Evolutionary conservation across 2,113 vertebrate genomes (phyloP), one percentile per base, ranked within the genome.

Genomic region (Butorides virescens): DNA sequence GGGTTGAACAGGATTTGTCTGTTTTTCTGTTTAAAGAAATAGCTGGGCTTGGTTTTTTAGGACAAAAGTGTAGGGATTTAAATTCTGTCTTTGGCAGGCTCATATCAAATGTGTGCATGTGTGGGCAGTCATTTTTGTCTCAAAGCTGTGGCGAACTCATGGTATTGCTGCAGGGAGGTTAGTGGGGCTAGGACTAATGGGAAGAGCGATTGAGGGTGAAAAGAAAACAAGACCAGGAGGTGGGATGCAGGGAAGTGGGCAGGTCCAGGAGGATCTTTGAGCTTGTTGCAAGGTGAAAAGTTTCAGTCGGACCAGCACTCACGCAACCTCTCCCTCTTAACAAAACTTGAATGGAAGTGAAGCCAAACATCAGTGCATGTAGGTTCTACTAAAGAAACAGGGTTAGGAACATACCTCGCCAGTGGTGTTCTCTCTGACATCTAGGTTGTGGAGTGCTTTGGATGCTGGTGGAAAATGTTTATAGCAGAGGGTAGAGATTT

Each of bases 321-420:
- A 0, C 1, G 1, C 29, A 27, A 47, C 39, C 13, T 78, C 30
- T 11, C 2, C 2, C 34, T 62, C 36, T 16, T n/a, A 22, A 26
- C 13, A 18, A 30, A 47, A 39, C 37, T 32, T 32, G 27, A 20
- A 15, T 39, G 36, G 21, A 52, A 47, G 22, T 23, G 39, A 29
- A 30, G 30, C 15, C 36, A 37, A 58, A 47, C 32, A 10, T 21
- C 27, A 19, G 55, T 20, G 37, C 20, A 1, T 32, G 4, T 46
- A 32, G 29, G 29, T n/a, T 75, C 17, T 58, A 4, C 6, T 32
- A 20, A 46, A 56, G 61, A 75, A 76, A 42, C 3, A 39, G 23
- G 21, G 8, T 36, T 36, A 32, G 37, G 62, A 65, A 23, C 34
- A 9, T 14, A 5, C 47, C 15, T 52, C 27, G 12, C 14, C 4